Evolutionary conservation across 92 coral and sea anemone species (phyloP).

Genomic region (Galaxea fascicularis): DNA sequence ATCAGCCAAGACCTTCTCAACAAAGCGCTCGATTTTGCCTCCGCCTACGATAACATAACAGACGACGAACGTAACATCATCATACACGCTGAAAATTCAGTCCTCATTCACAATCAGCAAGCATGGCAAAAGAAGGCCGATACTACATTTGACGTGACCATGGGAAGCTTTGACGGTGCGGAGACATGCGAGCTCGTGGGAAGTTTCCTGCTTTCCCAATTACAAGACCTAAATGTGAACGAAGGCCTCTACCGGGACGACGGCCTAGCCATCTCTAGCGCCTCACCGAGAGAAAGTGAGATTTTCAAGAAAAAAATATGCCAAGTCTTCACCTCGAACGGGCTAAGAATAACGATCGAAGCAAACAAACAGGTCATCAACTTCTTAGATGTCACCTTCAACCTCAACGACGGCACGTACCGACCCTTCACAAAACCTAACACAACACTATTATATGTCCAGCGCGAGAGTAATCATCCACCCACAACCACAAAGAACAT

Average conservation of each 20-base stretch:
- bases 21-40: conserved; percentile 31
- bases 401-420: neutral
- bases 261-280: neutral
- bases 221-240: neutral
- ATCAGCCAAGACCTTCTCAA: too few species aligned
- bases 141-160: neutral
- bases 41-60: conserved; percentile 11
- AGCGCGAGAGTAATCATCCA: neutral
- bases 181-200: too few species aligned
- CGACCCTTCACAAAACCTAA: conserved; percentile 31
- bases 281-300: neutral
- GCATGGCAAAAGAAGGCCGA: neutral
- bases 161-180: too few species aligned
- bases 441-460: neutral
- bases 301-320: neutral
- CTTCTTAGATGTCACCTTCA: neutral
- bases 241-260: neutral
- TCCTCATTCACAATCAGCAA: neutral
- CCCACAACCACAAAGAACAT: too few species aligned
- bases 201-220: neutral
- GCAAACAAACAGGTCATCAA: neutral
- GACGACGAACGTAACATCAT: conserved; percentile 10
- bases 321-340: neutral
- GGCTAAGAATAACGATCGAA: neutral
- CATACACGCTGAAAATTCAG: neutral